A percentile compares a stretch with the other conserved stretches of the same genome.
Conservation (phyloP, 2,888 invertebrate species). For the Stegana nigrithorax region DNA sequence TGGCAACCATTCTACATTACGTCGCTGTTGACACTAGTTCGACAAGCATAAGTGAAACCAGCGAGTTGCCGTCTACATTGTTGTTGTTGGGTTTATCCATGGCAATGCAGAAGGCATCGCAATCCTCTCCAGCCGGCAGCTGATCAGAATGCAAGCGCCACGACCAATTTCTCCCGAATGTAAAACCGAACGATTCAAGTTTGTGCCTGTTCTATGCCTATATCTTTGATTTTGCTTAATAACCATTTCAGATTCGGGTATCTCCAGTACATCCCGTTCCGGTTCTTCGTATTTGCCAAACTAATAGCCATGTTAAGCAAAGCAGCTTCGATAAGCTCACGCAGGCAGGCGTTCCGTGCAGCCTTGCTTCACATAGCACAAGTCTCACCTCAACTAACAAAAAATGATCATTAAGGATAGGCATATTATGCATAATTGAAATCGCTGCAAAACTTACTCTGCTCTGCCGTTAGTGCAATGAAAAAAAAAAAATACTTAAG, state of each 20-base stretch:
- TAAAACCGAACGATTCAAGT: slow-evolving; percentile 82
- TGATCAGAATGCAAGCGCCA: slow-evolving; percentile 58
- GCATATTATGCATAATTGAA: not conserved
- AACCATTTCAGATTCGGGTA: slow-evolving; percentile 71
- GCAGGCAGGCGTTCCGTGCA: slow-evolving; percentile 78
- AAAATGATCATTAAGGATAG: not conserved
- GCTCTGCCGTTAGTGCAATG: slow-evolving; percentile 76
- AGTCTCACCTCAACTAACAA: slow-evolving; percentile 73
- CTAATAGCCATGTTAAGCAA: slow-evolving; percentile 77
- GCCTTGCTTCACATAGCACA: slow-evolving; percentile 76
- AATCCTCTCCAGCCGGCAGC: slow-evolving; percentile 40
- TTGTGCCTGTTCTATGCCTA: slow-evolving; percentile 73
- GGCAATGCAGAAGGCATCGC: slow-evolving; percentile 65
- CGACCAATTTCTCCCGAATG: slow-evolving; percentile 92
- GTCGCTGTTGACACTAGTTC: slow-evolving; percentile 93
- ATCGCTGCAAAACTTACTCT: slow-evolving; percentile 69
- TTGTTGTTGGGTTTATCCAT: slow-evolving; percentile 72
- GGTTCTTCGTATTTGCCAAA: slow-evolving; percentile 77
- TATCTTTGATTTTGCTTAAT: slow-evolving; percentile 82
- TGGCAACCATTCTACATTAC: slow-evolving; percentile 95
- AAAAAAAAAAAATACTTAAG: too few species aligned
- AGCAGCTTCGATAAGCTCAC: slow-evolving; percentile 80
- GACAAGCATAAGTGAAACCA: slow-evolving; percentile 85
- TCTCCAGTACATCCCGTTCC: slow-evolving; percentile 62
- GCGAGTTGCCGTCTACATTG: slow-evolving; percentile 79